phyloP scores from a whole-genome alignment of 37 sponge, comb jelly and placozoan genomes.

The Haliclona indistincta region DNA sequence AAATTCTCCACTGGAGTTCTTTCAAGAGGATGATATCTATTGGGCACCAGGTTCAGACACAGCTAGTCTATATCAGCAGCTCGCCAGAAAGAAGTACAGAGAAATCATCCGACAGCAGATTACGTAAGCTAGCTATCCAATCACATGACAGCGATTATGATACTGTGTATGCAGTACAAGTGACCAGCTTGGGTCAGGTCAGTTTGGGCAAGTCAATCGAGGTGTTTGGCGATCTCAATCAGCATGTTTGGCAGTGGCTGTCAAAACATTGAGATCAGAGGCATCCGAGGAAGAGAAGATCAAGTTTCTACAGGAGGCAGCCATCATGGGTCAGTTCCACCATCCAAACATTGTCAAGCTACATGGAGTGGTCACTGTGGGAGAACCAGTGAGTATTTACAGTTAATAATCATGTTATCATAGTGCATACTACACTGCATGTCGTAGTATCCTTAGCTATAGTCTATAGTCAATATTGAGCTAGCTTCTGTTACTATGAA shows the following conservation, averaged over 20 bases:
- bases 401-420: not conserved
- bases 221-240: conserved; percentile 35
- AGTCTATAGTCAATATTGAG: too few relatives aligned
- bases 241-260: conserved; percentile 36
- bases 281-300: conserved; percentile 28
- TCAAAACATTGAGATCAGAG: conserved; percentile 43
- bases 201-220: conserved; percentile 59
- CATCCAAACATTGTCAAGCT: conserved; percentile 69
- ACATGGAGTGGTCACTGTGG: conserved; percentile 58
- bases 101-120: conserved; percentile 35
- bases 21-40: conserved; percentile 37
- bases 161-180: not conserved
- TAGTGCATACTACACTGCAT: too few relatives aligned
- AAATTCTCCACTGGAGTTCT: too few relatives aligned
- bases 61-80: conserved; percentile 20
- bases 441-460: too few relatives aligned
- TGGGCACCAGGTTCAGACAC: conserved; percentile 42
- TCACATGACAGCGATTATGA: too few relatives aligned
- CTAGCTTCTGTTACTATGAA: too few relatives aligned
- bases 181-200: conserved; percentile 51
- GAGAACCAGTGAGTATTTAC: conserved; percentile 40
- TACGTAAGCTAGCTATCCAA: too few relatives aligned
- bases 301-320: conserved; percentile 73
- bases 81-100: conserved; percentile 25
- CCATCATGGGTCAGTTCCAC: conserved; percentile 76